These are phyloP conservation scores for Hirtodrosophila histrioides DNA, from an alignment of 2,888 invertebrate genomes.

Conservation along the genomic window DNA sequence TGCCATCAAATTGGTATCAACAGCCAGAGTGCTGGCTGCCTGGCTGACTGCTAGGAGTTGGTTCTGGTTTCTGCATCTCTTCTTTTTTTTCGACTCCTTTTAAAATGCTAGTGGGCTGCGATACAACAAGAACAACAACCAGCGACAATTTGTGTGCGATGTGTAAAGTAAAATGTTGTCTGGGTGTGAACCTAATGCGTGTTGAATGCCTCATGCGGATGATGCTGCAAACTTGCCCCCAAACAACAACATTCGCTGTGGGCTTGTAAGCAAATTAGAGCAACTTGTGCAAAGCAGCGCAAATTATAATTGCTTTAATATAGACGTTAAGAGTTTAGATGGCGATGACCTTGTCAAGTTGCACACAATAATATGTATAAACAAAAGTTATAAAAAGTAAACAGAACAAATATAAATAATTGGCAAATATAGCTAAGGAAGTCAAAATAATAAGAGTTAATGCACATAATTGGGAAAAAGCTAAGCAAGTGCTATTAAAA, in stretches of 20 bases:
- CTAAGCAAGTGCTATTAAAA: no score
- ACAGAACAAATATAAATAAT: no score
- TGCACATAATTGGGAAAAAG: no score
- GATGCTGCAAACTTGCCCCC: constrained; percentile 44
- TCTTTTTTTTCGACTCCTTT: constrained; percentile 47
- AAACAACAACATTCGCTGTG: constrained; percentile 37
- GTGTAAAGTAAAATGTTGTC: constrained; percentile 75
- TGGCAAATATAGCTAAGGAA: no score
- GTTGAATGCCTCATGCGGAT: constrained; percentile 62
- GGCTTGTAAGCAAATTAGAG: constrained; percentile 79
- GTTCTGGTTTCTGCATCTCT: constrained; percentile 42
- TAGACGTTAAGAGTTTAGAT: constrained; percentile 61
- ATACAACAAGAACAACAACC: constrained; percentile 41
- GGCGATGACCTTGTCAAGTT: constrained; percentile 28
- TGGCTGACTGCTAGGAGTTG: constrained; percentile 40
- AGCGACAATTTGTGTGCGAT: constrained; percentile 78
- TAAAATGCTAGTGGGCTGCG: constrained; percentile 52
- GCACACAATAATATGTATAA: neutral
- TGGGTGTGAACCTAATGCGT: constrained; percentile 79
- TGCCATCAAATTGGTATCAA: constrained; percentile 84
- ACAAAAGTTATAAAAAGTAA: neutral
- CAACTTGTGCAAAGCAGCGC: constrained; percentile 44
- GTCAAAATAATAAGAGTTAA: no score
- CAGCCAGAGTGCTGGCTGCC: constrained; percentile 50
- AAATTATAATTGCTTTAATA: constrained; percentile 62